phyloP scores from a whole-genome alignment of 1,140 invertebrate species.

The Drosophila athabasca region DNA sequence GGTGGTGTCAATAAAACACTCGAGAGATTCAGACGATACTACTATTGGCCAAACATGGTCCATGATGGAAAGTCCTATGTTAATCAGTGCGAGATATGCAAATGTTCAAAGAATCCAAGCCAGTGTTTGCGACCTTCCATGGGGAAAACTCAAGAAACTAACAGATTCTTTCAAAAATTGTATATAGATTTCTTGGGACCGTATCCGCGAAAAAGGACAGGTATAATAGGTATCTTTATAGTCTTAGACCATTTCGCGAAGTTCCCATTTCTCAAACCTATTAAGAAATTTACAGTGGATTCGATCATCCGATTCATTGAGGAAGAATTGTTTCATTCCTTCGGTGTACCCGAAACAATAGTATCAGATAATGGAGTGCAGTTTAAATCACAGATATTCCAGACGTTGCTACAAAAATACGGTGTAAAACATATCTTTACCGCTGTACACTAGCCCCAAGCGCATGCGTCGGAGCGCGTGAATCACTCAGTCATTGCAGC shows the following conservation, averaged over 20 bases:
- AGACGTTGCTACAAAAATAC: constrained; percentile 1
- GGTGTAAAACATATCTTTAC: constrained; percentile 8
- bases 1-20: constrained; percentile 5
- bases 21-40: constrained; percentile 3
- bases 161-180: no score
- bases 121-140: no score
- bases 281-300: not conserved
- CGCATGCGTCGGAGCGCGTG: constrained; percentile 1
- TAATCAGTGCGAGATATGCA: not conserved
- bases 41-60: constrained; percentile 2
- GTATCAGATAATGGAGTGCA: constrained; percentile 1
- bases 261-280: not conserved
- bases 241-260: constrained; percentile 1
- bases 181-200: constrained; percentile 12
- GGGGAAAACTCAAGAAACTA: no score
- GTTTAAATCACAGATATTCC: constrained; percentile 2
- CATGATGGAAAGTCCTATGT: not conserved
- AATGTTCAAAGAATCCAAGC: constrained; percentile 4
- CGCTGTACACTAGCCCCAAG: constrained; percentile 11
- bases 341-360: constrained; percentile 1
- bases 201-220: not conserved
- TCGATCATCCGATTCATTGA: not conserved
- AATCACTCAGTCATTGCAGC: not conserved
- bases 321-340: not conserved
- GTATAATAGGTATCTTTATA: constrained; percentile 12